Conservation (phyloP, 2,113 vertebrate genomes). For the Phocoena sinus region DNA sequence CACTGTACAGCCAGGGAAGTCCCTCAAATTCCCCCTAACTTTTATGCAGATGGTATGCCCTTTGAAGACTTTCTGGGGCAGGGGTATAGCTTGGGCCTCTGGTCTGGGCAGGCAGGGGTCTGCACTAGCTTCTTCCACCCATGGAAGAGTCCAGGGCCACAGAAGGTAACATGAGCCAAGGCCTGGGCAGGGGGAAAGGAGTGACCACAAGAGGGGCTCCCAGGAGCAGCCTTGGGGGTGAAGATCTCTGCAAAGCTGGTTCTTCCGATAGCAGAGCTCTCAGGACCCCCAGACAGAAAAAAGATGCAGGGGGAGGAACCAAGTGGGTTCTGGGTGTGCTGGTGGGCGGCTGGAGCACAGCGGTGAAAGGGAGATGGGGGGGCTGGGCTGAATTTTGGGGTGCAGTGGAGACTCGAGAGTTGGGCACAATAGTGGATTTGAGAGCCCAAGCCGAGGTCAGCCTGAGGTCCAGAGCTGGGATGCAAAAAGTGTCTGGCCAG, state of each 20-base stretch:
- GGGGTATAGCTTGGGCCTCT: neutral
- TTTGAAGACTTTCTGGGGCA: neutral
- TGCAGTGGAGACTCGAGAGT: neutral
- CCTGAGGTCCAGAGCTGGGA: neutral
- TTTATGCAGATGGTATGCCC: no score
- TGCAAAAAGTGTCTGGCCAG: rapidly evolving
- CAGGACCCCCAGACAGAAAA: neutral
- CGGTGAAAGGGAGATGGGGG: neutral
- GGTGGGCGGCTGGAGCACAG: no score
- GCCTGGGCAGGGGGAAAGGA: neutral
- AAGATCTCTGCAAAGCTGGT: neutral
- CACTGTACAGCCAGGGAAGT: neutral
- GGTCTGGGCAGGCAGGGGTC: neutral
- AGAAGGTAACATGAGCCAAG: neutral
- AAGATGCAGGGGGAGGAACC: no score
- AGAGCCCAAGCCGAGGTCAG: neutral
- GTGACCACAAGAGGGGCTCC: neutral
- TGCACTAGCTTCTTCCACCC: neutral
- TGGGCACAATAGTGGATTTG: neutral
- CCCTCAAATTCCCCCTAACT: neutral
- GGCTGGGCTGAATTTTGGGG: neutral
- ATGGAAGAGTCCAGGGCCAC: neutral
- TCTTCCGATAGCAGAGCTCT: neutral
- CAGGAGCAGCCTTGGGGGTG: neutral
- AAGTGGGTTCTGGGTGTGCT: neutral